Base-by-base conservation (phyloP, 2,888 invertebrate species). In the Chrysodeixis includens region DNA sequence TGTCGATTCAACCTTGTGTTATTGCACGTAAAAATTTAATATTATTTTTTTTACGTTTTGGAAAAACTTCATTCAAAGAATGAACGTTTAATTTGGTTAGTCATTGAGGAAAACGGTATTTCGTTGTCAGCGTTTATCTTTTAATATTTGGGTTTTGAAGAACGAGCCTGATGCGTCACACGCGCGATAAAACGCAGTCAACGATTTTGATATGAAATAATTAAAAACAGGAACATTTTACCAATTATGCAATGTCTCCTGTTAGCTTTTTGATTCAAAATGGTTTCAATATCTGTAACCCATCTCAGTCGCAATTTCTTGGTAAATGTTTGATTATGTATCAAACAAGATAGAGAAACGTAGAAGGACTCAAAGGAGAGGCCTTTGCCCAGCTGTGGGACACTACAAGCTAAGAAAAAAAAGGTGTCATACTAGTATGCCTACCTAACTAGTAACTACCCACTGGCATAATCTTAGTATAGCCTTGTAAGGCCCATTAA, bases 1-100 rank as follows among this genome's bases (percentile, higher is more conserved):
- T 71, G 73, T 62, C 67, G 72, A 62, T 61, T 71, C 67, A 79
- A 72, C 86, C 83, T 88, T 86, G 84, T 62, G 40, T 16, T 46
- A 40, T 59, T 64, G 66, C 60, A 74, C 62, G 69, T 79, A 71
- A 56, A 53, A 57, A 69, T 54, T 49, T 8, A 52, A 54, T 32
- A 26, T n/a, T n/a, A n/a, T 26, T 26, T 26, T 30, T 51, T 62
- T 66, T 53, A 62, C 56, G 56, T 57, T 51, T 46, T 64, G 54
- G 57, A 60, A 69, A 78, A 81, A 56, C 66, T 44, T 16, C n/a
- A 46, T 12, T 30, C 44, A 30, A 54, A 22, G 35, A 49, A n/a
- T n/a, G n/a, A n/a, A n/a, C n/a, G n/a, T n/a, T 58, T n/a, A 0
- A 56, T 12, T 46, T 8, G 18, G 9, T 46, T 18, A 16, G 3